Conservation (phyloP, 2,113 vertebrate species). For the Takifugu flavidus region DNA sequence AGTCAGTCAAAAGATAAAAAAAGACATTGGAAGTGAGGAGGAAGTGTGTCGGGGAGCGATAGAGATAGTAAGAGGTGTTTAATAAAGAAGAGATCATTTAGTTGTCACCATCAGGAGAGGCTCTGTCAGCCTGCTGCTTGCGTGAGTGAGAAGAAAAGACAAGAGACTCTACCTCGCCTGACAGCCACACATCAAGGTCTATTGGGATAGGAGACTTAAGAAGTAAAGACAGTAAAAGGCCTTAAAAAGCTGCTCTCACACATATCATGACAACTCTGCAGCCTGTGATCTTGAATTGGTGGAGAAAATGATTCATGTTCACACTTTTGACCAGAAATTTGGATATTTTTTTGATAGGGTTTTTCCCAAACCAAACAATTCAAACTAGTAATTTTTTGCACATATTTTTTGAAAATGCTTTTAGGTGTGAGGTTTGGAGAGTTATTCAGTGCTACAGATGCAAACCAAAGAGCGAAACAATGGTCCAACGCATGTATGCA, state of each 20-base stretch:
- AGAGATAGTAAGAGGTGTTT: constrained; percentile 73
- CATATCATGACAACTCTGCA: constrained; percentile 42
- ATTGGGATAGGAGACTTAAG: constrained; percentile 49
- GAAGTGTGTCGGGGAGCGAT: constrained; percentile 50
- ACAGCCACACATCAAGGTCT: constrained; percentile 60
- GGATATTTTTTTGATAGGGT: constrained; percentile 4
- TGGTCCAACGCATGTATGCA: constrained; percentile 33
- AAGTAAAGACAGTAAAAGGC: constrained; percentile 43
- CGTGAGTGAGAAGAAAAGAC: constrained; percentile 45
- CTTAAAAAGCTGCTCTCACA: constrained; percentile 57
- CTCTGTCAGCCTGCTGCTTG: constrained; percentile 60
- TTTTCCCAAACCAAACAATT: too few relatives aligned
- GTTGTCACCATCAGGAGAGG: constrained; percentile 70
- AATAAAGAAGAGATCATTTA: constrained; percentile 80
- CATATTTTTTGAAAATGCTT: too few relatives aligned
- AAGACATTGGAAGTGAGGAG: constrained; percentile 49
- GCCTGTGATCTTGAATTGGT: constrained; percentile 46
- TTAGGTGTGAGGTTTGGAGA: constrained; percentile 2
- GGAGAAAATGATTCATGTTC: constrained; percentile 32
- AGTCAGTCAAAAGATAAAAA: constrained; percentile 66
- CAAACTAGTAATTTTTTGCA: too few relatives aligned
- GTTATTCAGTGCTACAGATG: constrained; percentile 24
- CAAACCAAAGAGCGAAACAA: constrained; percentile 26
- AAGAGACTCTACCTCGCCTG: constrained; percentile 43
- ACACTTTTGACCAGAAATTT: constrained; percentile 10